Evolutionary conservation across 2,888 invertebrate genomes (phyloP).

Genomic region (Microchrysa polita): DNA sequence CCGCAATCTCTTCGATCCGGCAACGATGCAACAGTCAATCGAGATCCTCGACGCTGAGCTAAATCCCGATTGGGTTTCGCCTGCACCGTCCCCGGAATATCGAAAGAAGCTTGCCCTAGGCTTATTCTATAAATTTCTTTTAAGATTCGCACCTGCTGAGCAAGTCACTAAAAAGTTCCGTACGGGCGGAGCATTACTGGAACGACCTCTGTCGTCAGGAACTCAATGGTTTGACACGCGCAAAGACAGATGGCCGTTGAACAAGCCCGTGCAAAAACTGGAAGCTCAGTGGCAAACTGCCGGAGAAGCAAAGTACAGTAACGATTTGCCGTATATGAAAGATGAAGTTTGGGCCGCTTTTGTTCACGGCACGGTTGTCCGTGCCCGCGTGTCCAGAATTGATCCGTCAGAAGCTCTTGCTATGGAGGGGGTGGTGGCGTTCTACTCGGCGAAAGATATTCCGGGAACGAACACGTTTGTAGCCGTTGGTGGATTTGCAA

Average conservation of each 20-base stretch:
- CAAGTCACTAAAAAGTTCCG: conserved; percentile 65
- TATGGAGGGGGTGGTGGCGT: conserved; percentile 42
- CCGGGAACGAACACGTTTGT: conserved; percentile 72
- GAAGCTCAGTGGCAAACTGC: conserved; percentile 75
- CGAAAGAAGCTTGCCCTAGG: conserved; percentile 76
- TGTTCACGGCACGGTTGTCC: conserved; percentile 69
- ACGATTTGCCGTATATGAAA: conserved; percentile 74
- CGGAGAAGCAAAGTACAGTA: conserved; percentile 82
- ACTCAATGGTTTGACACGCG: conserved; percentile 77
- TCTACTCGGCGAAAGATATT: conserved; percentile 55
- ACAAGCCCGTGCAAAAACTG: conserved; percentile 77
- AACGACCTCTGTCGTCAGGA: conserved; percentile 74
- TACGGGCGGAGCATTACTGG: conserved; percentile 70
- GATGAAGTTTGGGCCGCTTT: conserved; percentile 74
- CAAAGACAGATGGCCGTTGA: conserved; percentile 77
- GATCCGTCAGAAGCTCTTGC: conserved; percentile 68
- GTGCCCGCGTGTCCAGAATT: conserved; percentile 69
- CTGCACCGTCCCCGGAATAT: conserved; percentile 75
- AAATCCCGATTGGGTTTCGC: conserved; percentile 70
- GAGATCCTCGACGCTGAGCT: conserved; percentile 69
- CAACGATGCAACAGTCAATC: conserved; percentile 67
- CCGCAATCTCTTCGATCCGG: conserved; percentile 64
- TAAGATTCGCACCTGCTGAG: conserved; percentile 68
- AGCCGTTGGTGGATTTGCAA: conserved; percentile 51
- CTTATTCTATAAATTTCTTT: conserved; percentile 80